phyloP scores from a whole-genome alignment of 2,888 invertebrate genomes.

The Oxystoma pomonae region DNA sequence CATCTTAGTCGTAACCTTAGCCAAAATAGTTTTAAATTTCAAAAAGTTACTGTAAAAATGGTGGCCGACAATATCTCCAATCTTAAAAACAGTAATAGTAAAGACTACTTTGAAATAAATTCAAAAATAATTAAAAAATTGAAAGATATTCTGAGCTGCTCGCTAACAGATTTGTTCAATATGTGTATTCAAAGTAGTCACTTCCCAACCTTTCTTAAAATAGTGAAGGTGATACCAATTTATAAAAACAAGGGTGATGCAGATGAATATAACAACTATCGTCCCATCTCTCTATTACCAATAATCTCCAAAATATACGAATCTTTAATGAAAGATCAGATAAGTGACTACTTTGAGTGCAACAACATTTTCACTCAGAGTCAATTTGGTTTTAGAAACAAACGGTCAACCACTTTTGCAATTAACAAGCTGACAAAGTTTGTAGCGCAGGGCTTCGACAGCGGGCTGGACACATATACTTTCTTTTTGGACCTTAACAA shows the following conservation, averaged over 20 bases:
- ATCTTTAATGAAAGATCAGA: not conserved
- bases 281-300: not conserved
- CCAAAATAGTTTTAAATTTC: not conserved
- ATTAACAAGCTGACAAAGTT: not conserved
- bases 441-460: not conserved
- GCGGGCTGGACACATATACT: not conserved
- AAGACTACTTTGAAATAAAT: not conserved
- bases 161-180: not conserved
- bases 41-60: not conserved
- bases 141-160: not conserved
- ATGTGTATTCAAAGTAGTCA: not conserved
- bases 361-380: not conserved
- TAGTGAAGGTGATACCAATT: not conserved
- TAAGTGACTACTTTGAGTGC: slow-evolving; percentile 1
- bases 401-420: slow-evolving; percentile 1
- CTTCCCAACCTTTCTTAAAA: not conserved
- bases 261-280: not conserved
- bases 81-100: not conserved
- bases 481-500: not conserved
- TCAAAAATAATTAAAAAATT: not conserved
- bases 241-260: not conserved
- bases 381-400: slow-evolving; percentile 4
- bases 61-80: not conserved
- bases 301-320: not conserved
- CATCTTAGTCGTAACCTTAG: not conserved